Base-by-base conservation (phyloP, 1,140 invertebrate genomes). In the Drosophila lacertosa region DNA sequence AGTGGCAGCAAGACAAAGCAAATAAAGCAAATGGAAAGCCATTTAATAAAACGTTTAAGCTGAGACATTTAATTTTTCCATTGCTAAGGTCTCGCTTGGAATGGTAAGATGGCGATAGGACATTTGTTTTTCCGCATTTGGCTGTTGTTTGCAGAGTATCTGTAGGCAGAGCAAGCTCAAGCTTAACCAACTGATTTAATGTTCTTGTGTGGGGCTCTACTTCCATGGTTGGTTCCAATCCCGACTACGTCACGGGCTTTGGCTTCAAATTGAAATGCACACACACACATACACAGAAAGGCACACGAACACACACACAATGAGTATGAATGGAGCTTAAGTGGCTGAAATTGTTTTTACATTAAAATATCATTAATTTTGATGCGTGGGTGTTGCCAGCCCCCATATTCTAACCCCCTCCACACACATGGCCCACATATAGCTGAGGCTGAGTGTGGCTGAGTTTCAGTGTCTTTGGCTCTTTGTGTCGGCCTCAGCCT, bases 361-460 rank as follows among this genome's bases (percentile, higher is more conserved):
- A 84, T 84, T 86, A 84, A 84, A 84, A 84, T 86, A 84, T 84
- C 81, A 84, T 86, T 84, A 80, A 86, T 80, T 86, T 86, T 81
- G 59, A 80, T 86, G 81, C 76, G 59, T 65, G 57, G 15, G 51
- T 72, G 72, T 57, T 59, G 51, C 51, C 51, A 2, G 0, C 22
- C 4, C 42, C 20, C n/a, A n/a, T n/a, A n/a, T n/a, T n/a, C 2
- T 7, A 13, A 2, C 4, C 22, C 15, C 15, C 6, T 9, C 2
- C 3, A 11, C 35, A 22, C 11, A 13, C 18, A 9, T 5, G 16
- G 6, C 13, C 7, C 24, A 9, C 22, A 15, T 1, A 32, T 10
- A 50, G 15, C 18, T 10, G n/a, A 47, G 44, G 15, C 13, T 16
- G 15, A 40, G 42, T n/a, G 11, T 42, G 3, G 3, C 40, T 13